Base-by-base conservation (phyloP, 2,113 vertebrate genomes). In the Chionomys nivalis region DNA sequence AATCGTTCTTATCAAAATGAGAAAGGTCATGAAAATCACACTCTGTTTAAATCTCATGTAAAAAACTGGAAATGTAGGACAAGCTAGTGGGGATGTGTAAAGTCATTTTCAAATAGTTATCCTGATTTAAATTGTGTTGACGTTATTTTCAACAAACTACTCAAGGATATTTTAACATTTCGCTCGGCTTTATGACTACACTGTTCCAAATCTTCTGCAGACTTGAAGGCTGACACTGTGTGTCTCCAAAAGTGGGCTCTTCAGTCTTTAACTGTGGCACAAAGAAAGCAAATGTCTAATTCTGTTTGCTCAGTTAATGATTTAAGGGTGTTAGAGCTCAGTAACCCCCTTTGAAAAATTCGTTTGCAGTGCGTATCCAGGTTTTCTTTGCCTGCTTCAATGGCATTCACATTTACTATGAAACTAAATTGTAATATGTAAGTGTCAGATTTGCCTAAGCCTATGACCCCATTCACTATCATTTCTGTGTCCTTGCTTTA, bases 1-100 rank as follows among this genome's bases (percentile, higher is more conserved):
- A 94, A 94, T 87, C 31, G 33, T 94, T 96, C 94, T 96, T 97
- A 96, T 95, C 93, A 86, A 93, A 96, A 93, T 76, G 88, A 96
- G 85, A 94, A 97, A 97, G 89, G 90, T 93, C 96, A 96, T 68
- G 78, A 78, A 94, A 97, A 96, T 94, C 66, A 96, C 17, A 89
- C 58, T 47, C 73, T 52, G n/a, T 87, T 89, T 83, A 52, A 90
- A 33, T 93, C 86, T 94, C 42, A 10, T 93, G 33, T 93, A 72
- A 85, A 82, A 91, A 93, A 72, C 39, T 83, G 65, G 68, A 97
- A 97, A 91, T 72, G 49, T 61, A 75, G 92, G 93, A 6, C 68
- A 79, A 8, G 55, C 5, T 88, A 19, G 70, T 44, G 68, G 63
- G 89, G 92, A 93, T 66, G 63, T 65, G 42, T 68, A 63, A 94